Evolutionary conservation across 2,888 invertebrate species (phyloP).

Genomic region (Mythimna vitellina): DNA sequence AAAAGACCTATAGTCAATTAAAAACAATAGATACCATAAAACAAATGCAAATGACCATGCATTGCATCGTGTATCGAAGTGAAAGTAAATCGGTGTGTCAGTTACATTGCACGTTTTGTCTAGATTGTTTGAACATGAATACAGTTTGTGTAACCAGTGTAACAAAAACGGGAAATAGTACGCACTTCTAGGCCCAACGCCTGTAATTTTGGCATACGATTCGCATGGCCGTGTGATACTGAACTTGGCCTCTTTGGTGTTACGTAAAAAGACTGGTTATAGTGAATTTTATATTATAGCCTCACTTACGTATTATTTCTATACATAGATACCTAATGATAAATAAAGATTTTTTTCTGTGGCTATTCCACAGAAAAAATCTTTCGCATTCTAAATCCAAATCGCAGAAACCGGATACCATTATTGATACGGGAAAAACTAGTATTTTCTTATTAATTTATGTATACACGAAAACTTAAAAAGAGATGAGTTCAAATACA

Average conservation of each 20-base stretch:
- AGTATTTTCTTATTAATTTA: too few relatives aligned
- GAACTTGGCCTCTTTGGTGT: conserved; percentile 64
- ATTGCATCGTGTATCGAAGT: conserved; percentile 16
- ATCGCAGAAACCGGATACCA: too few relatives aligned
- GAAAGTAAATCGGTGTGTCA: conserved; percentile 26
- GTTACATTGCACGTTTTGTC: conserved; percentile 33
- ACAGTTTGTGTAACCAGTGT: conserved; percentile 17
- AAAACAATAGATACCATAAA: neutral
- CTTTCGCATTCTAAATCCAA: too few relatives aligned
- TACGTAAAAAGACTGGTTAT: conserved; percentile 59
- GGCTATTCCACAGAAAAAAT: too few relatives aligned
- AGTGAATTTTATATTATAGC: conserved; percentile 37
- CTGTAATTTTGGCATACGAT: conserved; percentile 44
- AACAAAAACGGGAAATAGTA: conserved; percentile 23
- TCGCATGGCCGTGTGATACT: conserved; percentile 49
- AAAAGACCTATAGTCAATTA: too few relatives aligned
- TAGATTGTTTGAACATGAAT: conserved; percentile 10
- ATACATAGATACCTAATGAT: neutral
- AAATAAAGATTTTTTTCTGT: neutral
- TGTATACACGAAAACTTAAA: too few relatives aligned
- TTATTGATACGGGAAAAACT: too few relatives aligned
- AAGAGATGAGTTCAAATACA: too few relatives aligned
- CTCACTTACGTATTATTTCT: conserved; percentile 19
- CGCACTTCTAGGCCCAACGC: conserved; percentile 32
- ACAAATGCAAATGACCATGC: conserved; percentile 3